Percentiles rank a stretch among this genome's conserved stretches.
These are phyloP conservation scores for Agrotis ipsilon DNA, from an alignment of 2,888 invertebrate genomes.

Conservation along the genomic window DNA sequence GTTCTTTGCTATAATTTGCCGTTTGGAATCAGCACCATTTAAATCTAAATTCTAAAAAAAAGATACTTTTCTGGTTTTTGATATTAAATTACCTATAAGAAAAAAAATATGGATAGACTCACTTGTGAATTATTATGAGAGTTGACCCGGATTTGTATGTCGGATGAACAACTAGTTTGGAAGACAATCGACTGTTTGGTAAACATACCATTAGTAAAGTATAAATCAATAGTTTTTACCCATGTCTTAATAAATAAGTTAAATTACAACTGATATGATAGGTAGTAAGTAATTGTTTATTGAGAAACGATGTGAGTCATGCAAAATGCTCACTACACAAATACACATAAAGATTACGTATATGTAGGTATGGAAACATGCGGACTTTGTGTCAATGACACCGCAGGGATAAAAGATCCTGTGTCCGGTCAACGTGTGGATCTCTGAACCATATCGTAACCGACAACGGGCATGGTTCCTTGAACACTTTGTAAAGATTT, in stretches of 20 bases:
- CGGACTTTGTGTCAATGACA: slow-evolving; percentile 64
- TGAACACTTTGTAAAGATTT: slow-evolving; percentile 76
- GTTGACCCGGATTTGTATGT: not conserved
- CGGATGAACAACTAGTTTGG: not conserved
- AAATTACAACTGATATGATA: slow-evolving; percentile 12
- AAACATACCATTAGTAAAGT: not conserved
- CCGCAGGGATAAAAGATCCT: slow-evolving; percentile 52
- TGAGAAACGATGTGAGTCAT: slow-evolving; percentile 44
- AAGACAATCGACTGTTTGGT: not conserved
- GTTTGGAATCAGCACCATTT: not conserved
- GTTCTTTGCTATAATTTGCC: not conserved
- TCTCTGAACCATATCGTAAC: slow-evolving; percentile 63
- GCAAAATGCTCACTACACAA: slow-evolving; percentile 17
- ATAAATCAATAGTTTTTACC: not conserved
- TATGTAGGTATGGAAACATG: slow-evolving; percentile 36
- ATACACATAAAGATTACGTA: slow-evolving; percentile 9
- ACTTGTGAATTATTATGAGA: slow-evolving; percentile 7
- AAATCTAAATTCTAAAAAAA: slow-evolving; percentile 5
- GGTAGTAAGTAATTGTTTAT: slow-evolving; percentile 28
- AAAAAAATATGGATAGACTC: not conserved
- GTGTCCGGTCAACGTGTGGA: slow-evolving; percentile 47
- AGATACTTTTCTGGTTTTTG: not conserved
- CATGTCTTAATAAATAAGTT: slow-evolving; percentile 9
- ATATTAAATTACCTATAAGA: not conserved
- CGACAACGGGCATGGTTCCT: slow-evolving; percentile 72